These are phyloP conservation scores for Anoura caudifer DNA, from an alignment of 2,113 vertebrate species.

Conservation along the genomic window DNA sequence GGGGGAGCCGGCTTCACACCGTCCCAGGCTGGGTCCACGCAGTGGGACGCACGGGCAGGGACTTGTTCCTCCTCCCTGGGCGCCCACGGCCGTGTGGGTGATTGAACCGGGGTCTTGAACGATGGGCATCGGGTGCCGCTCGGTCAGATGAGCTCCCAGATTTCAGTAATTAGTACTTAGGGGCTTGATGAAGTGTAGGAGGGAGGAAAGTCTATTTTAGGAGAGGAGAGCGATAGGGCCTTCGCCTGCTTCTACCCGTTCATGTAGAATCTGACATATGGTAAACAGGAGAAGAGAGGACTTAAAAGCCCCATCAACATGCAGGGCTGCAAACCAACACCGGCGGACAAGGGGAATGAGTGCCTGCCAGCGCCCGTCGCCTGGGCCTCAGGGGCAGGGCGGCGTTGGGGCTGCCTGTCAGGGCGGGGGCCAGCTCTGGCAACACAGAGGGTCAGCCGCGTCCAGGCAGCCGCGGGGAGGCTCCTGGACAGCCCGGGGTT, in stretches of 20 bases:
- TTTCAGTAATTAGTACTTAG: constrained; percentile 65
- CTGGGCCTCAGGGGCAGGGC: background rate
- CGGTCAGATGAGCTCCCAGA: constrained; percentile 60
- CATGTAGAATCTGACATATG: constrained; percentile 65
- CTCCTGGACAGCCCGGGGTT: background rate
- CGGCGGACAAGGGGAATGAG: background rate
- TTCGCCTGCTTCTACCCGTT: constrained; percentile 63
- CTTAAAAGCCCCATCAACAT: constrained; percentile 58
- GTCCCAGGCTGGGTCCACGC: background rate
- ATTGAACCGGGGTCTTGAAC: constrained; percentile 62
- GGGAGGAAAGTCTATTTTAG: constrained; percentile 65
- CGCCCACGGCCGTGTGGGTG: background rate
- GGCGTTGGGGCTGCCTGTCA: background rate
- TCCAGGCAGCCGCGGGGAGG: background rate
- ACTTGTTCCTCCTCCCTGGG: background rate
- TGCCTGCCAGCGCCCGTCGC: background rate
- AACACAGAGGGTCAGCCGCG: fast-evolving
- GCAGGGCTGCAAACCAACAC: background rate
- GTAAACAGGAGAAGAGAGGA: constrained; percentile 65
- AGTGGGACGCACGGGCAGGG: background rate
- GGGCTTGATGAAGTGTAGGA: constrained; percentile 63
- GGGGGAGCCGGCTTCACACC: background rate
- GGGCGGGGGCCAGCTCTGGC: fast-evolving
- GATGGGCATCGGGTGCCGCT: constrained; percentile 38
- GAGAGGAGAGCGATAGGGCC: constrained; percentile 50